Percentiles rank a stretch among this genome's conserved stretches.
phyloP scores from a whole-genome alignment of 1,140 invertebrate species.

The Heliconius melpomene region DNA sequence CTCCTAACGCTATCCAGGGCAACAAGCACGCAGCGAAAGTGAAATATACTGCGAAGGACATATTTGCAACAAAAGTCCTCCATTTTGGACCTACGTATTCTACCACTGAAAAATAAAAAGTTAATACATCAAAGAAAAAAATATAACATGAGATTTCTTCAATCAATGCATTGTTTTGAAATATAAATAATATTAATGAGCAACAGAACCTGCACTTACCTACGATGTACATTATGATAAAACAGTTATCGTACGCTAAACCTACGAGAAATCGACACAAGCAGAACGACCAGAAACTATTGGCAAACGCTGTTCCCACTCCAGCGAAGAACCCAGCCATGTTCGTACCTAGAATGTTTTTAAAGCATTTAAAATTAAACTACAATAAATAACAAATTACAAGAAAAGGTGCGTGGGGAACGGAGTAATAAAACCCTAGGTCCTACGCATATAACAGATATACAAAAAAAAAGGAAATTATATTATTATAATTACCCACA shows the following conservation, averaged over 20 bases:
- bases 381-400: background rate
- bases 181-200: background rate
- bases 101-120: slow-evolving; percentile 83
- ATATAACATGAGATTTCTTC: background rate
- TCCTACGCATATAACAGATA: no score
- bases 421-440: no score
- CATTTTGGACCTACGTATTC: slow-evolving; percentile 94
- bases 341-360: slow-evolving; percentile 81
- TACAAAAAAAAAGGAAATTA: background rate
- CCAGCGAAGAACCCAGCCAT: slow-evolving; percentile 88
- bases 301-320: slow-evolving; percentile 86
- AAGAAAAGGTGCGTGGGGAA: no score
- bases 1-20: slow-evolving; percentile 90
- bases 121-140: background rate
- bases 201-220: slow-evolving; percentile 81
- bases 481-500: slow-evolving; percentile 76
- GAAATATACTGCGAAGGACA: slow-evolving; percentile 94
- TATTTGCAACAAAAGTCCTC: slow-evolving; percentile 93
- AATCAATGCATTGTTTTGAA: no score
- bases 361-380: background rate
- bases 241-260: slow-evolving; percentile 93
- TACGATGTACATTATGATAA: slow-evolving; percentile 95
- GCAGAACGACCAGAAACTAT: slow-evolving; percentile 88
- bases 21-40: slow-evolving; percentile 88
- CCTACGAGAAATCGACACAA: slow-evolving; percentile 91